phyloP scores from a whole-genome alignment of 2,797 vertebrate species.

The Periophthalmus magnuspinnatus region DNA sequence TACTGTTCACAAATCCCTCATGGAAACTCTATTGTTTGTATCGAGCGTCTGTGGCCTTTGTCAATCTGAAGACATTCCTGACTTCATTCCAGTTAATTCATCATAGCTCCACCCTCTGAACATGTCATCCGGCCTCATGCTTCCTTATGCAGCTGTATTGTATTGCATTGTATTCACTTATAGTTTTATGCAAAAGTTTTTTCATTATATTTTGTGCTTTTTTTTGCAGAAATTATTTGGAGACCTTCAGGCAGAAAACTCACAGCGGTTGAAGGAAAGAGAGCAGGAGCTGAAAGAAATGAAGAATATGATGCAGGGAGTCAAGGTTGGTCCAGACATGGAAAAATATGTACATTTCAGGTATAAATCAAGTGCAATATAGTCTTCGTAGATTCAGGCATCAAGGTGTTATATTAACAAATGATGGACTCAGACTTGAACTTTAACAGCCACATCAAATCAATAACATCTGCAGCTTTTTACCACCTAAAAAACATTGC shows the following conservation, averaged over 20 bases:
- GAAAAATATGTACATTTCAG: no score
- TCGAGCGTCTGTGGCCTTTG: constrained; percentile 32
- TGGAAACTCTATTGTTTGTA: constrained; percentile 14
- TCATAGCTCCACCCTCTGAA: constrained; percentile 23
- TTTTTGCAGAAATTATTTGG: constrained; percentile 67
- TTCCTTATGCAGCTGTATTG: constrained; percentile 13
- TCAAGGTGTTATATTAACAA: no score
- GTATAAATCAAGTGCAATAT: no score
- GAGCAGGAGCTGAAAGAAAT: constrained; percentile 78
- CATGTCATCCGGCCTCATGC: background rate
- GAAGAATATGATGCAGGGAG: constrained; percentile 74
- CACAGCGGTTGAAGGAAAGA: constrained; percentile 70
- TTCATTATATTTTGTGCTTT: background rate
- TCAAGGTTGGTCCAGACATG: constrained; percentile 68
- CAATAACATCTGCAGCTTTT: no score
- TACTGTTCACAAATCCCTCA: background rate
- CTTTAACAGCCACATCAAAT: no score
- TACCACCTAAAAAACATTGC: no score
- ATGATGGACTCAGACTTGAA: no score
- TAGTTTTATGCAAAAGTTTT: no score
- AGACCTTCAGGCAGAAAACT: constrained; percentile 63
- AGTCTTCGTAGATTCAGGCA: no score
- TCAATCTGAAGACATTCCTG: constrained; percentile 52
- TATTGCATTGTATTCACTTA: background rate
- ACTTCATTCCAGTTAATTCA: constrained; percentile 63